Base-by-base conservation (phyloP, 2,797 vertebrate genomes). In the Nannoperca australis region DNA sequence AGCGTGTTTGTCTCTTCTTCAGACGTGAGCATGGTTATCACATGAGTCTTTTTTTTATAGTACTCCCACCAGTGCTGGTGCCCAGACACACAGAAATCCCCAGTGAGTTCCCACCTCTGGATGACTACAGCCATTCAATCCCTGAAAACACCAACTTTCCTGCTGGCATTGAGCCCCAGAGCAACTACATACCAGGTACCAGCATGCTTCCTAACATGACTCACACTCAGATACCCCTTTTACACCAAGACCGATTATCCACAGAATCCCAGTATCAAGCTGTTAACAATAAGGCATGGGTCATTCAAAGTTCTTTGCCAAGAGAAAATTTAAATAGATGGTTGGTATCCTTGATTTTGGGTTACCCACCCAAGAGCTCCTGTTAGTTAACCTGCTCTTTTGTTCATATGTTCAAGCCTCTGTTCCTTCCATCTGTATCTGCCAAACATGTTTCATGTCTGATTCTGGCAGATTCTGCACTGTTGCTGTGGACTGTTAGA, bases 91-190 rank as follows among this genome's bases (percentile, higher is more conserved):
- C 97, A 14, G 98, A 99, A 92, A 99, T 99, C 82, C 98, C 98
- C 30, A 96, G 96, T 20, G 97, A 99, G 85, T 98, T 98, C 77
- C 98, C 98, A 0, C 97, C 96, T 0, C 93, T 99, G 87, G 98
- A 99, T 0, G 98, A 99, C 92, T 99, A 99, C 89, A 99, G 97
- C 92, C 97, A 99, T 94, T 99, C 98, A 91, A 99, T 99, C 91
- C 98, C 98, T 0, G 98, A 99, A 94, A 99, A 99, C 94, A 99
- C 98, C 76, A 99, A 99, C 94, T 99, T 99, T 93, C 98, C 98
- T 3, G 97, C 97, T 49, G 98, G 97, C 91, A 98, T 99, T 2
- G 98, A 99, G 93, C 98, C 98, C 54, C 98, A 97, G 92, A 98
- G 96, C 95, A 98, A 98, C 96, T 98, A 98, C 94, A 99, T 99